Evolutionary conservation across 2,113 vertebrate genomes (phyloP).

Genomic region (Benitochromis conjunctus): DNA sequence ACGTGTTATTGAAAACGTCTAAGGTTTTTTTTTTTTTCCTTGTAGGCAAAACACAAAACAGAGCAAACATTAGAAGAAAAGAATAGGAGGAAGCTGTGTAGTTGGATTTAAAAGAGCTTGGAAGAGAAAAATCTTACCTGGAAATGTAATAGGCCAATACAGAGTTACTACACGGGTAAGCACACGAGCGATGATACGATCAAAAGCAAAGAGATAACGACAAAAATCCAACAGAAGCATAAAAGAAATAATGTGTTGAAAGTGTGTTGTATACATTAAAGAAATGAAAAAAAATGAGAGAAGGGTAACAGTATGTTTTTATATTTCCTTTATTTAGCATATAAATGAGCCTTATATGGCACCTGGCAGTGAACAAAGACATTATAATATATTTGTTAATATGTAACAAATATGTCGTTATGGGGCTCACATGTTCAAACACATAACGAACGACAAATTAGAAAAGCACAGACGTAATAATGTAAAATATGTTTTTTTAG

Average conservation of each 20-base stretch:
- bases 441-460: too few relatives aligned
- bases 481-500: neutral
- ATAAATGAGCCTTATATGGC: neutral
- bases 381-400: neutral
- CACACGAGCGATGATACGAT: neutral
- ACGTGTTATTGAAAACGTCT: neutral
- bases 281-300: neutral
- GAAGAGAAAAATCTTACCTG: neutral
- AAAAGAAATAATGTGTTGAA: neutral
- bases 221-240: neutral
- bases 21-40: neutral
- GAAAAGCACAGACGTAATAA: rapidly evolving
- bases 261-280: rapidly evolving
- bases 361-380: neutral
- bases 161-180: neutral
- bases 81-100: neutral
- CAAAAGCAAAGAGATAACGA: neutral
- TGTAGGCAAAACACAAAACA: neutral
- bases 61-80: neutral
- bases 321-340: neutral
- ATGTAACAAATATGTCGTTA: neutral
- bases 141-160: rapidly evolving
- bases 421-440: neutral
- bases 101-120: neutral
- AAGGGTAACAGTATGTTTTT: neutral